phyloP scores from a whole-genome alignment of 2,888 invertebrate species.

The Watsonalla binaria region DNA sequence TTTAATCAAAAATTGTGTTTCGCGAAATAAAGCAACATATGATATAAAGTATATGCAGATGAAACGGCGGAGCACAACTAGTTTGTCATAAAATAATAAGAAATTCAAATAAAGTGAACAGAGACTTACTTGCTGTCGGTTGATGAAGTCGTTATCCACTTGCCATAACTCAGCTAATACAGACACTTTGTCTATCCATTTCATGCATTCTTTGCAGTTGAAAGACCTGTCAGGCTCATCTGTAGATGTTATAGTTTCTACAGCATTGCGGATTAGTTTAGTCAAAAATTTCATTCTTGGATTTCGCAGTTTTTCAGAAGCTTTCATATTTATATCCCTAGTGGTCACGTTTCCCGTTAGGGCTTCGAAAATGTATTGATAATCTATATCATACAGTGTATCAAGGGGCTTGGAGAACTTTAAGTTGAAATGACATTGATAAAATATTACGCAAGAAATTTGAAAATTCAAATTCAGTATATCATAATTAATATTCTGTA shows the following conservation, averaged over 20 bases:
- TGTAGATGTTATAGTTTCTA: conserved; percentile 84
- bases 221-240: conserved; percentile 67
- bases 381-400: conserved; percentile 87
- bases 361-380: conserved; percentile 78
- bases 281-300: conserved; percentile 85
- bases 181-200: conserved; percentile 86
- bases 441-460: conserved; percentile 85
- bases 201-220: conserved; percentile 54
- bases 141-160: conserved; percentile 84
- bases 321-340: conserved; percentile 79
- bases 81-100: not conserved
- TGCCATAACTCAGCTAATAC: conserved; percentile 87
- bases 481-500: conserved; percentile 85
- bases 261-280: conserved; percentile 84
- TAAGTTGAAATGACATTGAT: conserved; percentile 87
- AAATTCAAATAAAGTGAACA: not conserved
- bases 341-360: conserved; percentile 58
- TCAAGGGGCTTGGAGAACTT: conserved; percentile 85
- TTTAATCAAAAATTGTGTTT: too few species aligned
- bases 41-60: too few species aligned
- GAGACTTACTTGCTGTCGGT: conserved; percentile 85
- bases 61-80: too few species aligned
- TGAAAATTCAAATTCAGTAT: conserved; percentile 89
- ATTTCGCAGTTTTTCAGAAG: conserved; percentile 83
- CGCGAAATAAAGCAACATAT: too few species aligned